Base-by-base conservation (phyloP, 2,888 invertebrate species). In the Cryptops parisi region DNA sequence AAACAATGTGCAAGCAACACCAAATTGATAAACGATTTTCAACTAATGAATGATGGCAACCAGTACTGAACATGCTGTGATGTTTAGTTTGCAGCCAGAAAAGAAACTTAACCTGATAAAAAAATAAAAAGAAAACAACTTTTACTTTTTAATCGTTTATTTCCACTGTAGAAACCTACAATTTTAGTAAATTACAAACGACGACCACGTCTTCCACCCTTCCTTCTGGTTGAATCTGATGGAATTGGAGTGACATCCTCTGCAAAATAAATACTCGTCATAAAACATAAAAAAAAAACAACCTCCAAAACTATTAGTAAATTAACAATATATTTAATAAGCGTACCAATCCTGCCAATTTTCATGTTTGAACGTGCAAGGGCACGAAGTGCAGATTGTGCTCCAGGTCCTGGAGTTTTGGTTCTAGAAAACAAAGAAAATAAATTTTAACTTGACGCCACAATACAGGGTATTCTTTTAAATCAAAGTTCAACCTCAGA, bases 171-270 rank as follows among this genome's bases (percentile, higher is more conserved):
- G 12, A 33, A 33, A 12, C 38, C 9, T n/a, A 33, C 38, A 12
- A 33, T 33, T 33, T 33, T n/a, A 9, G 33, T 33, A 33, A 6
- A 33, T 33, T 94, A 98, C 81, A 98, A 81, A 78, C 98, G 84
- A 74, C 98, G 86, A 77, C 98, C 98, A 77, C 98, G 86, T 68
- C 98, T 84, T 75, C 98, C 98, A 69, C 97, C 97, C 88, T 98
- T 98, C 80, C 97, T 91, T 70, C 98, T 84, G 53, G 97, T 98
- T 58, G 91, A 87, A 75, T 99, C 98, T 54, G 96, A 94, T 65
- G 98, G 98, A 72, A 98, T 97, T 22, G 98, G 98, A 9, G 98
- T 98, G 9, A 98, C 98, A 78, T 98, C 98, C 75, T 77, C 76
- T 71, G 68, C 3, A 65, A 15, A 33, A n/a, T 12, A 43, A 43